These are phyloP conservation scores for Fregetta grallaria DNA, from an alignment of 2,113 vertebrate species.

Conservation along the genomic window DNA sequence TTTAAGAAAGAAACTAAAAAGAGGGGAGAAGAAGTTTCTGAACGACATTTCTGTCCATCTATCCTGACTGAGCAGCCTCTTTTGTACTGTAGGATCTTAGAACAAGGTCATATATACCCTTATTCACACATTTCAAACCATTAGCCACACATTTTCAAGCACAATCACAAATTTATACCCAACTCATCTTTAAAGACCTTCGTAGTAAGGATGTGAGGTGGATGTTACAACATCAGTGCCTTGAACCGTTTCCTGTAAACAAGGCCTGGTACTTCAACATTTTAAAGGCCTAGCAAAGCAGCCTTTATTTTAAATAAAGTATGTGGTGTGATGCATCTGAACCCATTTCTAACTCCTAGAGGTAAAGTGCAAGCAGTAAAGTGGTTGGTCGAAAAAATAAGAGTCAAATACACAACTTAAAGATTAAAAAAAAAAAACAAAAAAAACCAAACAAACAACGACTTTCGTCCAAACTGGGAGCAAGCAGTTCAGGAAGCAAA, in stretches of 20 bases:
- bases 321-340: neutral
- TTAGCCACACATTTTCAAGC: neutral
- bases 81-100: neutral
- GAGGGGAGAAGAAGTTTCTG: neutral
- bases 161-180: neutral
- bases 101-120: neutral
- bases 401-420: neutral
- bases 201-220: neutral
- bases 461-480: neutral
- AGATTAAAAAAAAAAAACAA: neutral
- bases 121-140: neutral
- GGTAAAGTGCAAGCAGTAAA: neutral
- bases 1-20: neutral
- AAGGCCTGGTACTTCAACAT: neutral
- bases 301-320: neutral
- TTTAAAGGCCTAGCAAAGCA: neutral
- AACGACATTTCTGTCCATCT: neutral
- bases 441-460: neutral
- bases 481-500: conserved; percentile 11
- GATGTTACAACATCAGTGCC: neutral
- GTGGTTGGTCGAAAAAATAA: neutral
- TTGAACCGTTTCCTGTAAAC: neutral
- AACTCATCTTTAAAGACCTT: neutral
- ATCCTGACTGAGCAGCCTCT: neutral
- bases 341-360: neutral